Evolutionary conservation across 2,113 vertebrate genomes (phyloP), one percentile per base, ranked within the genome.

Genomic region (Craseonycteris thonglongyai): DNA sequence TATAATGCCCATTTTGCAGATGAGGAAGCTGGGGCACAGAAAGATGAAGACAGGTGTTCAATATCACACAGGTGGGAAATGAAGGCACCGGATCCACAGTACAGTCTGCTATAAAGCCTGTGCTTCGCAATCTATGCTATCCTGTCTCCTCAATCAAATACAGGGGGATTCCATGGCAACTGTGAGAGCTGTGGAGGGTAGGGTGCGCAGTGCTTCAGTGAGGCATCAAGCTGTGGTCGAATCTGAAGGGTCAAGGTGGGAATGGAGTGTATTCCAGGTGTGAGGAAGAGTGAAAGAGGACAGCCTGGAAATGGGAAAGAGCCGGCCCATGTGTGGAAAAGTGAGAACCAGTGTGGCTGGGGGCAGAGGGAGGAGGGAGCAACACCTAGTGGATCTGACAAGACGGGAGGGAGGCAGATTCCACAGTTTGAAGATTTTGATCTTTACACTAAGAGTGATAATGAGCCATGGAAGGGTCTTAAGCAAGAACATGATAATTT

Each of bases 141-240:
- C 59, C 49, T 18, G 14, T 10, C 72, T 65, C 7, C 8, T 35
- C 8, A 30, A 4, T 49, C 45, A 54, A 71, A 47, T 13, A 24
- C 15, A 16, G 26, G 47, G 16, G 16, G 21, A 75, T 30, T 56
- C 47, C 5, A 38, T 13, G 35, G 3, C 38, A 49, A 9, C 21
- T 24, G 8, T 13, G 28, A 42, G 63, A 40, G 26, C 47, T 3
- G 18, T 38, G 45, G 24, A 12, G 51, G 38, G n/a, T 30, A 24
- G 35, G 54, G 47, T 22, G 5, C n/a, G n/a, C 1, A 19, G 28
- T 0, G 0, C 38, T 30, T 83, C 86, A n/a, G 15, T n/a, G 42
- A 18, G 28, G 9, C 59, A 7, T 8, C 35, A 49, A 66, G 42
- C 35, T 1, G 35, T 51, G 69, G 42, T 13, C 8, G 16, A 11